Conservation (phyloP, 2,888 invertebrate genomes). For the Tipula confusa region DNA sequence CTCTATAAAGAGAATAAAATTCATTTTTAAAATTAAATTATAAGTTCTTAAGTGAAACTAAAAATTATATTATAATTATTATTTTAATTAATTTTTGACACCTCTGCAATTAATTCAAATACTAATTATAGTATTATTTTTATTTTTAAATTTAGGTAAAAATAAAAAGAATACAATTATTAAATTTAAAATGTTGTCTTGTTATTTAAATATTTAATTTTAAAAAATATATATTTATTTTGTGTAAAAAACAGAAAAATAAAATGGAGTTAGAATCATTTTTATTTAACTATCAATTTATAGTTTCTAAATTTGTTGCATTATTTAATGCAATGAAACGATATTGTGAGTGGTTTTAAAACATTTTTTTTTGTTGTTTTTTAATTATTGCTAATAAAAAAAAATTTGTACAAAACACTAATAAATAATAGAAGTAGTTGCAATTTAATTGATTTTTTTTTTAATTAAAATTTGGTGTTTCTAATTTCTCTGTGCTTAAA, state of each 20-base stretch:
- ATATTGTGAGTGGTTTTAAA: constrained; percentile 5
- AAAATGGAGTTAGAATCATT: neutral
- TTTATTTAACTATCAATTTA: neutral
- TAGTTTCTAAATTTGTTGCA: neutral
- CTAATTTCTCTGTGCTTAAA: too few species aligned
- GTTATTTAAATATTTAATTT: neutral
- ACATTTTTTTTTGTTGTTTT: neutral
- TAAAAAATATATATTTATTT: neutral
- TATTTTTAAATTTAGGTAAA: constrained; percentile 16
- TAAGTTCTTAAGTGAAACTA: neutral
- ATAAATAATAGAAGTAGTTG: neutral
- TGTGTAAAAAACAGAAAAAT: neutral
- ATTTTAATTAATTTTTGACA: neutral
- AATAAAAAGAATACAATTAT: neutral
- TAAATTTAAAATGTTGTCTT: neutral
- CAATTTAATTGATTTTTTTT: neutral
- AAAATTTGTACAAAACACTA: neutral
- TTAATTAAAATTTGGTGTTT: neutral
- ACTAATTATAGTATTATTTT: neutral
- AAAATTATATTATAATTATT: neutral
- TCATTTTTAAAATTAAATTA: too few species aligned
- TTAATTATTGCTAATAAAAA: neutral
- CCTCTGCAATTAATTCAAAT: neutral
- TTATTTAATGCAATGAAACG: neutral
- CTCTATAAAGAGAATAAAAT: neutral